Conservation (phyloP, 2,888 invertebrate species). For the Orthosia cruda region DNA sequence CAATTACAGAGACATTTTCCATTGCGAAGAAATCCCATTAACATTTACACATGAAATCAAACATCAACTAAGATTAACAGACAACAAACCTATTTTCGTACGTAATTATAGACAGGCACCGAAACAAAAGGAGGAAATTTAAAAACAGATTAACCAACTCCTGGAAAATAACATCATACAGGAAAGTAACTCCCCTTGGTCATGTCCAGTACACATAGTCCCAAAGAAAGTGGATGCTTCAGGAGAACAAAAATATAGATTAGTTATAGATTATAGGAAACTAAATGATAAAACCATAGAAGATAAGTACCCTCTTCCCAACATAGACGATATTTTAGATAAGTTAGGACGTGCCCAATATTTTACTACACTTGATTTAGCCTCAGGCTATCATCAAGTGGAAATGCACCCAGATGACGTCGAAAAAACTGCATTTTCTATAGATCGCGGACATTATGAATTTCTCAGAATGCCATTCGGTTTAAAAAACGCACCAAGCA, state of each 20-base stretch:
- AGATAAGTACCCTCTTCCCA: too few relatives aligned
- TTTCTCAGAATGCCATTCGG: conserved; percentile 50
- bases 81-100: conserved; percentile 61
- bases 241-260: too few relatives aligned
- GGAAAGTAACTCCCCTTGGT: too few relatives aligned
- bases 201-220: too few relatives aligned
- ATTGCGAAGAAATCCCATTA: conserved; percentile 70
- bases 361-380: too few relatives aligned
- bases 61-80: conserved; percentile 72
- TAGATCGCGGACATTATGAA: conserved; percentile 72
- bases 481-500: conserved; percentile 69
- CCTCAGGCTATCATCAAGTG: background rate
- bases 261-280: too few relatives aligned
- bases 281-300: too few relatives aligned
- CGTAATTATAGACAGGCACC: conserved; percentile 45
- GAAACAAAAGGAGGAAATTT: conserved; percentile 40
- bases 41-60: conserved; percentile 71
- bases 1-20: conserved; percentile 73
- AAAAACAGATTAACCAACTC: conserved; percentile 23
- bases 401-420: background rate
- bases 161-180: too few relatives aligned
- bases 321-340: too few relatives aligned
- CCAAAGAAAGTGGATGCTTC: too few relatives aligned
- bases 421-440: conserved; percentile 72
- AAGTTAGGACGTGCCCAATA: too few relatives aligned